A percentile compares a stretch with the other conserved stretches of the same genome.
phyloP scores from a whole-genome alignment of 2,888 invertebrate species.

The Orthonevra nobilis region DNA sequence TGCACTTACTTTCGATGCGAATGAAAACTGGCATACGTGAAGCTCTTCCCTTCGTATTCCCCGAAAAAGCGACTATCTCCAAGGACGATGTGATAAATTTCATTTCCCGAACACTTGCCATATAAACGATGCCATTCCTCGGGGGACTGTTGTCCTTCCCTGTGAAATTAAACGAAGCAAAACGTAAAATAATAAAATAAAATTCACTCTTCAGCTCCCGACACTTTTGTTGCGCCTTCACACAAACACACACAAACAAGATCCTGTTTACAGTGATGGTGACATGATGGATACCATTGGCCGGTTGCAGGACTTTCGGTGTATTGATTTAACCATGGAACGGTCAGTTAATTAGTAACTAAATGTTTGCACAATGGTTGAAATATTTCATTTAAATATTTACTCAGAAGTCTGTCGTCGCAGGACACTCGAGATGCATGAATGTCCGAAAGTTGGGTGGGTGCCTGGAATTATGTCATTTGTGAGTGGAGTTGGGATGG shows the following conservation, averaged over 20 bases:
- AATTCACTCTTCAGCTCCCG: slow-evolving; percentile 18
- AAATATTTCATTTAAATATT: slow-evolving; percentile 58
- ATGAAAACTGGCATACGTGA: slow-evolving; percentile 99
- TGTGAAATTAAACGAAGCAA: slow-evolving; percentile 67
- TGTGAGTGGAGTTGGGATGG: not conserved
- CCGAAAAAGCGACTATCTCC: slow-evolving; percentile 98
- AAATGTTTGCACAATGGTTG: slow-evolving; percentile 42
- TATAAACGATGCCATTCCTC: slow-evolving; percentile 99
- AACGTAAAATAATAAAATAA: slow-evolving; percentile 50
- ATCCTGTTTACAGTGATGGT: too few species aligned
- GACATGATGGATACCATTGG: not conserved
- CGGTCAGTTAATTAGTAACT: slow-evolving; percentile 57
- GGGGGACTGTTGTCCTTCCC: slow-evolving; percentile 82
- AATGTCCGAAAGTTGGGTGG: not conserved
- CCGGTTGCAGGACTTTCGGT: not conserved
- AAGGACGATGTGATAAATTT: slow-evolving; percentile 98
- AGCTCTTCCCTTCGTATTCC: slow-evolving; percentile 99
- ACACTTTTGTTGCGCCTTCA: not conserved
- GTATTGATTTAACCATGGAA: slow-evolving; percentile 53
- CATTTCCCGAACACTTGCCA: slow-evolving; percentile 98
- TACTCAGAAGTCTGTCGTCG: slow-evolving; percentile 1
- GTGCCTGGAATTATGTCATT: slow-evolving; percentile 15
- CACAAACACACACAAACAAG: too few species aligned
- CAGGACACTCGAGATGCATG: not conserved
- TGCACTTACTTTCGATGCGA: slow-evolving; percentile 95